phyloP scores from a whole-genome alignment of 2,888 invertebrate species.

The Gastracanthus pulcherrimus region DNA sequence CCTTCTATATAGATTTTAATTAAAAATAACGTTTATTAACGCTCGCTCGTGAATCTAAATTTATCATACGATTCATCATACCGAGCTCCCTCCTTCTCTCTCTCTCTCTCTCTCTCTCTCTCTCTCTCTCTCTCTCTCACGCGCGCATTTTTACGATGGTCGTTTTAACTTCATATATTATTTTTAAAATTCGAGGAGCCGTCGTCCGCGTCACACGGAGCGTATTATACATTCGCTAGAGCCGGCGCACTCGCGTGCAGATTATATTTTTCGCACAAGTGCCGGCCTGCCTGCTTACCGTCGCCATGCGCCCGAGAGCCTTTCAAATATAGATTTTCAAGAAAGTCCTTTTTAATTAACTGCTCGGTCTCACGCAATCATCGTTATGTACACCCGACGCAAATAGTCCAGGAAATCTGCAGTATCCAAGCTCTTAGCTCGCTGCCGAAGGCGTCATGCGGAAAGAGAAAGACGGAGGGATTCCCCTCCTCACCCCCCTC shows the following conservation, averaged over 20 bases:
- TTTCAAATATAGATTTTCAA: slow-evolving; percentile 57
- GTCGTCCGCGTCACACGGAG: background rate
- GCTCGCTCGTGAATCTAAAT: slow-evolving; percentile 10
- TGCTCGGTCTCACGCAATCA: slow-evolving; percentile 54
- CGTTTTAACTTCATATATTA: slow-evolving; percentile 34
- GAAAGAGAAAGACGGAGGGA: background rate
- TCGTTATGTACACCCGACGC: slow-evolving; percentile 27
- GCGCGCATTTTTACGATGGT: background rate
- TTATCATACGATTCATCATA: slow-evolving; percentile 44
- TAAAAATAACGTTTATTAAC: slow-evolving; percentile 30
- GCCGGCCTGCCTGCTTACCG: background rate
- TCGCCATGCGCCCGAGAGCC: too few relatives aligned
- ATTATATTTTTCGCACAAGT: slow-evolving; percentile 35
- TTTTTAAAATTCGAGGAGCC: slow-evolving; percentile 43
- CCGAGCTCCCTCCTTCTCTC: background rate
- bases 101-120: too few relatives aligned
- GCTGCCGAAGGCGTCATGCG: background rate
- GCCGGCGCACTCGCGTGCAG: slow-evolving; percentile 11
- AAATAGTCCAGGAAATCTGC: slow-evolving; percentile 30
- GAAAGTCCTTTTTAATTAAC: slow-evolving; percentile 58
- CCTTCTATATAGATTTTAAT: slow-evolving; percentile 8
- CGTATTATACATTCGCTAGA: background rate
- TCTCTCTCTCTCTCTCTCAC: too few relatives aligned
- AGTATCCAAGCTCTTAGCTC: background rate
- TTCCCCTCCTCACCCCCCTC: background rate